Evolutionary conservation across 2,888 invertebrate species (phyloP), one percentile per base, ranked within the genome.

Genomic region (Drosophila nr. medialis): DNA sequence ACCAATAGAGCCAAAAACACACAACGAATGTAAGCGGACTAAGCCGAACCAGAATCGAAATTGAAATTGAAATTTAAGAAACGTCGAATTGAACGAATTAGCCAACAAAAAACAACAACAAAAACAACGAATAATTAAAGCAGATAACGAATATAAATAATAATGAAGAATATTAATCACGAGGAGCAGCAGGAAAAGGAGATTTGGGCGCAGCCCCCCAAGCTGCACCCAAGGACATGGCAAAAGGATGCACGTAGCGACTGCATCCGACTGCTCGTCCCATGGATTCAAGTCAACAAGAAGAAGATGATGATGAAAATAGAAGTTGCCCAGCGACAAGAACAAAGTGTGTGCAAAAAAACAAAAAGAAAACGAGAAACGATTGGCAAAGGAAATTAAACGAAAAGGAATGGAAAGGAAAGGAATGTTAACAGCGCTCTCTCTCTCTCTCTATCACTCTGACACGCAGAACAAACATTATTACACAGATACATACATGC

Each of bases 271-370:
- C 11, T 48, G 80, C 62, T 56, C 77, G 74, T 62, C 88, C 74
- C 77, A 71, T 77, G 81, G 83, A 77, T 83, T 75, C 81, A 88
- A 87, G 73, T 80, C 62, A 80, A 49, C 48, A 81, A 73, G 58
- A 65, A 32, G 38, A 56, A 54, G 36, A 38, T 3, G 27, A 75
- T 40, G 61, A 55, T 38, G 13, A 40, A 66, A 80, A 80, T 80
- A 76, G 81, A 64, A 64, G 81, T 86, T 83, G 86, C 84, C 74
- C 68, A 82, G 72, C 62, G 83, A 86, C 83, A 87, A 84, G 81
- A 71, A 72, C 83, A 88, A 89, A 86, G 89, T 89, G 85, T 83
- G 83, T 72, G 80, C 60, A 67, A 54, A 65, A 62, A 51, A 62
- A 34, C 11, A 68, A 64, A 62, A 59, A 40, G 38, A 49, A 21